phyloP scores from a whole-genome alignment of 2,888 invertebrate genomes.

The Anorthoa munda region DNA sequence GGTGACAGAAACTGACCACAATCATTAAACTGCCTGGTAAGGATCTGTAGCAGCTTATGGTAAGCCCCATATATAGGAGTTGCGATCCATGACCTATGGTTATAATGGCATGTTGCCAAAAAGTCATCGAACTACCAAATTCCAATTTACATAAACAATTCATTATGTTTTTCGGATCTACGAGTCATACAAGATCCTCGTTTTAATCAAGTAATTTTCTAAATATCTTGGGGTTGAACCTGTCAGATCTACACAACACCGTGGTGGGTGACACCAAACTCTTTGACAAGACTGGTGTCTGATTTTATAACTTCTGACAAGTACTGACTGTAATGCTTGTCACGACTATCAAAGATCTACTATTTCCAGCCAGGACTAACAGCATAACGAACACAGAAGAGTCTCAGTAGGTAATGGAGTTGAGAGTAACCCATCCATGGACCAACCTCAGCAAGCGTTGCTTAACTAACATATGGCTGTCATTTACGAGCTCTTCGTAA shows the following conservation, averaged over 20 bases:
- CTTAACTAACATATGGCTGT: not conserved
- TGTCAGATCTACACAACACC: no score
- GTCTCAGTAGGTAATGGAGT: no score
- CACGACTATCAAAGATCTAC: not conserved
- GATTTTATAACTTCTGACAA: not conserved
- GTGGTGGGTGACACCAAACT: no score
- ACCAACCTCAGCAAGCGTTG: not conserved
- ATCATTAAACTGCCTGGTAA: slow-evolving; percentile 15
- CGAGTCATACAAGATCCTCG: not conserved
- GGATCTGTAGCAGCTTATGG: slow-evolving; percentile 27
- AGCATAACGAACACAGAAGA: not conserved
- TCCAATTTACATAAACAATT: slow-evolving; percentile 7
- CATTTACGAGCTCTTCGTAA: not conserved
- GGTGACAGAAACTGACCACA: slow-evolving; percentile 35
- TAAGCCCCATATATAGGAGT: slow-evolving; percentile 7
- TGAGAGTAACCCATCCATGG: no score
- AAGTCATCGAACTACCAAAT: slow-evolving; percentile 35
- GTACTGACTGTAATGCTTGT: no score
- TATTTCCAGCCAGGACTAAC: no score
- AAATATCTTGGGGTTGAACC: no score
- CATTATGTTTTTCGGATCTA: not conserved
- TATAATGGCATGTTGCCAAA: slow-evolving; percentile 35
- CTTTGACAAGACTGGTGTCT: not conserved
- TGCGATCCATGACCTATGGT: slow-evolving; percentile 47
- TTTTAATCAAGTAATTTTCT: not conserved